These are phyloP conservation scores for Pocota personata DNA, from an alignment of 2,888 invertebrate genomes.

Conservation along the genomic window DNA sequence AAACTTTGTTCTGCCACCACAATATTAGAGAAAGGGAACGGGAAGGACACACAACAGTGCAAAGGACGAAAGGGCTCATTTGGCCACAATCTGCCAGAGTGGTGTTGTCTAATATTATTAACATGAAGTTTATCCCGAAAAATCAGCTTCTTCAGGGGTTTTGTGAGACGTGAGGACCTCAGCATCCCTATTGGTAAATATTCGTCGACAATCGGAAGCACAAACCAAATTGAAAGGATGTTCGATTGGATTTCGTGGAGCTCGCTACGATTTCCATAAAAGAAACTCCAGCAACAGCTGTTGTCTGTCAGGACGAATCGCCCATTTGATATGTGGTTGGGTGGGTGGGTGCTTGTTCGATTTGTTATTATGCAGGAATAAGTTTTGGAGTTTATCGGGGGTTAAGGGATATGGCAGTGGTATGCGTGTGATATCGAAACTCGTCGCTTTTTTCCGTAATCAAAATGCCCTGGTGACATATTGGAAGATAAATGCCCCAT, in stretches of 20 bases:
- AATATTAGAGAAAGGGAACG: conserved; percentile 1
- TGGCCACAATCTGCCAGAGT: conserved; percentile 43
- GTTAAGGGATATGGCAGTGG: conserved; percentile 9
- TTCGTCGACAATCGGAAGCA: conserved; percentile 31
- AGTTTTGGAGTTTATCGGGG: conserved; percentile 34
- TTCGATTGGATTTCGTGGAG: conserved; percentile 43
- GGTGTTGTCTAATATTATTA: conserved; percentile 56
- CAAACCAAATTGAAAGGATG: conserved; percentile 57
- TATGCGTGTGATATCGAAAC: conserved; percentile 37
- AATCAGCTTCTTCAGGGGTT: conserved; percentile 28
- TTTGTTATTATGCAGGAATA: conserved; percentile 32
- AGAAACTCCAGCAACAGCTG: conserved; percentile 37
- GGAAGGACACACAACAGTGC: not conserved
- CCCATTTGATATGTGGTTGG: not conserved
- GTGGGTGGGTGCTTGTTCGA: conserved; percentile 3
- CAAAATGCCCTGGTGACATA: conserved; percentile 62
- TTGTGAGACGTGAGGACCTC: not conserved
- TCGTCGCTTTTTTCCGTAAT: conserved; percentile 30
- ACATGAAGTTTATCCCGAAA: conserved; percentile 44
- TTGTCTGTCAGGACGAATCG: conserved; percentile 44
- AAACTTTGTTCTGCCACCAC: conserved; percentile 57
- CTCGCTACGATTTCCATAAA: conserved; percentile 35
- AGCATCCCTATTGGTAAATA: conserved; percentile 9
- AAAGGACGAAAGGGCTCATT: conserved; percentile 45
- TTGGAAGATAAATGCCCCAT: conserved; percentile 74